Conservation (phyloP, 1,140 invertebrate species). For the Diuraphis noxia region DNA sequence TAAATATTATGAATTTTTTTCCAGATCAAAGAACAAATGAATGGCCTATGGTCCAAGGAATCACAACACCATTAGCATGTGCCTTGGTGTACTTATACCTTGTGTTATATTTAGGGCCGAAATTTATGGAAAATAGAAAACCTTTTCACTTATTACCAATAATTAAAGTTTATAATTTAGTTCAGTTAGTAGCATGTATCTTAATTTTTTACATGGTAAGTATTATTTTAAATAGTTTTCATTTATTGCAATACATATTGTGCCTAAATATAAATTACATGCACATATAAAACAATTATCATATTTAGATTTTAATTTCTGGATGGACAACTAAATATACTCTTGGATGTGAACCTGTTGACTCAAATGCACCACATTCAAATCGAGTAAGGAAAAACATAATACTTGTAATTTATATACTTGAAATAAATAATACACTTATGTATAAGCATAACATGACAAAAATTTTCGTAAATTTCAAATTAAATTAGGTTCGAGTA, state of each 20-base stretch:
- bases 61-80: slow-evolving; percentile 64
- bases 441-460: not conserved
- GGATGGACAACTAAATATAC: slow-evolving; percentile 52
- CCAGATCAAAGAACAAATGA: slow-evolving; percentile 69
- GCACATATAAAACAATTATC: not conserved
- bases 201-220: slow-evolving; percentile 60
- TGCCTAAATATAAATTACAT: not conserved
- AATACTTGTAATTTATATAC: not conserved
- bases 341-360: slow-evolving; percentile 51
- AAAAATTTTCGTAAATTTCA: not conserved
- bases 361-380: not conserved
- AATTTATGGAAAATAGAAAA: slow-evolving; percentile 63
- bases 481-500: no score
- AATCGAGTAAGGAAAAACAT: slow-evolving; percentile 28
- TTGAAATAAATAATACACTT: not conserved
- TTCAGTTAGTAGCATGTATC: slow-evolving; percentile 62
- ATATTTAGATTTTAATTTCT: slow-evolving; percentile 40
- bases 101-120: slow-evolving; percentile 75
- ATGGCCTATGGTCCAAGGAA: slow-evolving; percentile 67
- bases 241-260: not conserved
- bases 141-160: slow-evolving; percentile 55
- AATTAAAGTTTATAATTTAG: slow-evolving; percentile 64
- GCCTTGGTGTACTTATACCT: slow-evolving; percentile 68
- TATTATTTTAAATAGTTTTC: slow-evolving; percentile 18
- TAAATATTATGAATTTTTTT: slow-evolving; percentile 15